Evolutionary conservation across 2,113 vertebrate species (phyloP).

Genomic region (Anseranas semipalmata): DNA sequence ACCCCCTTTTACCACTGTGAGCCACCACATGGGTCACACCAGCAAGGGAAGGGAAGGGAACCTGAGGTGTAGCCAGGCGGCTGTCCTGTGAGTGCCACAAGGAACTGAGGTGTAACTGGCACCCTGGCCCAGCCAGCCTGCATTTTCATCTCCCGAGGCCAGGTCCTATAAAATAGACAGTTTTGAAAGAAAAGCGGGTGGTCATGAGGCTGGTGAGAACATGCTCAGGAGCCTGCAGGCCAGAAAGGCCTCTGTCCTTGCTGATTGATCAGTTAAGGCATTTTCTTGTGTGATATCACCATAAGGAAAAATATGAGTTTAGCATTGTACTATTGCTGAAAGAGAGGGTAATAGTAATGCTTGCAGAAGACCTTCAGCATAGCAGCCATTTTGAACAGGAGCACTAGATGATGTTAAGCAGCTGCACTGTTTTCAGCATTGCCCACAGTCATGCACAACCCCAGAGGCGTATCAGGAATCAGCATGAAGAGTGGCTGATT

Average conservation of each 20-base stretch:
- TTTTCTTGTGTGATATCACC: neutral
- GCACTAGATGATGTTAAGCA: neutral
- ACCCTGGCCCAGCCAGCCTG: neutral
- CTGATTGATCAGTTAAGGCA: neutral
- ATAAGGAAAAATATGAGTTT: neutral
- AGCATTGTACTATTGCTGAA: neutral
- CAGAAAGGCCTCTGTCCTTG: neutral
- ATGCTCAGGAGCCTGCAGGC: neutral
- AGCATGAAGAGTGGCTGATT: neutral
- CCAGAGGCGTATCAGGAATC: neutral
- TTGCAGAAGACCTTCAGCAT: neutral
- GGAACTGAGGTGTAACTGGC: neutral
- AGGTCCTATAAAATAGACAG: neutral
- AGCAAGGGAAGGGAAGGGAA: neutral
- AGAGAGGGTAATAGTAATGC: neutral
- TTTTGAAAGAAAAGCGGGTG: neutral
- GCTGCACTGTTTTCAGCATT: neutral
- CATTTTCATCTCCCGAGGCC: fast-evolving
- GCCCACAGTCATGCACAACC: neutral
- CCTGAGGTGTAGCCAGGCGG: neutral
- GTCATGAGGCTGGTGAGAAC: neutral
- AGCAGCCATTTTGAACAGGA: neutral
- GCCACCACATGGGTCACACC: neutral
- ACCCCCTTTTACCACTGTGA: fast-evolving
- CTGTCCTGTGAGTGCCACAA: neutral